Conservation (phyloP, 92 coral and sea anemone genomes). For the Phenganax stokvisi region DNA sequence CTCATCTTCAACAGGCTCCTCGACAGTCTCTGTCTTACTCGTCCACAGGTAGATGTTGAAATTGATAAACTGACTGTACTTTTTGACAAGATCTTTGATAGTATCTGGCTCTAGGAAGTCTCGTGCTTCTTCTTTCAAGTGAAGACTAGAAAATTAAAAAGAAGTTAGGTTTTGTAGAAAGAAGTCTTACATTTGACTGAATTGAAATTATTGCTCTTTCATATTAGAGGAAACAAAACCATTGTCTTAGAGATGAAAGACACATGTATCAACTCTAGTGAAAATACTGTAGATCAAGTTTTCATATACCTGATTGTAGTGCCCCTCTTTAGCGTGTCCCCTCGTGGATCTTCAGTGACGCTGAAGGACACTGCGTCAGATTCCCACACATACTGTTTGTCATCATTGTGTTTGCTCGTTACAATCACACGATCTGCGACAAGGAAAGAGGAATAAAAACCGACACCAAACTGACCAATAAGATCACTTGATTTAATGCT, state of each 20-base stretch:
- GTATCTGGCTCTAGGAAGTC: constrained; percentile 94
- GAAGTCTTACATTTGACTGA: too few relatives aligned
- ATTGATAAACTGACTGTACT: constrained; percentile 99
- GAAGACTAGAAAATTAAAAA: constrained; percentile 51
- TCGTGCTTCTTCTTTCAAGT: constrained; percentile 92
- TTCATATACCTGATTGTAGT: constrained; percentile 82
- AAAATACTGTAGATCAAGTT: too few relatives aligned
- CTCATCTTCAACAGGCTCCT: constrained; percentile 93
- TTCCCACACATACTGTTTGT: constrained; percentile 98
- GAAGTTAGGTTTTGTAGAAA: not conserved
- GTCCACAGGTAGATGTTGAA: constrained; percentile 98
- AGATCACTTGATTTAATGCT: constrained; percentile 61
- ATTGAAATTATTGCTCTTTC: too few relatives aligned
- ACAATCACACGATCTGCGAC: constrained; percentile 98
- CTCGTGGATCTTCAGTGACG: constrained; percentile 95
- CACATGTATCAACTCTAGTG: too few relatives aligned
- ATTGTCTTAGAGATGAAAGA: too few relatives aligned
- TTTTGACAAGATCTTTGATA: constrained; percentile 84
- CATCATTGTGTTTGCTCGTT: constrained; percentile 90
- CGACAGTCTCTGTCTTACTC: constrained; percentile 89
- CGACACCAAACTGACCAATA: constrained; percentile 99
- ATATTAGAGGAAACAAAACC: too few relatives aligned
- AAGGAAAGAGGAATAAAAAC: constrained; percentile 94
- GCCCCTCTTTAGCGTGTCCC: constrained; percentile 85
- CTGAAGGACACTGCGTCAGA: constrained; percentile 90